These are phyloP conservation scores for Narcine bancroftii DNA, from an alignment of 2,113 vertebrate species.

Conservation along the genomic window DNA sequence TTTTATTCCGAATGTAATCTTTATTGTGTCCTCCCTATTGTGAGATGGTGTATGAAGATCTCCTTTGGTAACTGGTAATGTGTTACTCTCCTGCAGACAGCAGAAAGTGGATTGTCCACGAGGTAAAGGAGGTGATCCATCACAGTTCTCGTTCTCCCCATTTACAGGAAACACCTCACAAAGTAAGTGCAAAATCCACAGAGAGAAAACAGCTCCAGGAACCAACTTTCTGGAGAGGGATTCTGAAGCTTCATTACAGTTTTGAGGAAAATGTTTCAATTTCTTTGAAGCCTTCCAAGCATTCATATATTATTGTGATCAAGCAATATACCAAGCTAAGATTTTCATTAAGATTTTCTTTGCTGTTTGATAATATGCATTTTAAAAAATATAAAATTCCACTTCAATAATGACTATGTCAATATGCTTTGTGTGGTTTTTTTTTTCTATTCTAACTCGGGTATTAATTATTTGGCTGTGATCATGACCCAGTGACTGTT, in stretches of 20 bases:
- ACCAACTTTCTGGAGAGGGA: not conserved
- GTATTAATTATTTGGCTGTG: not conserved
- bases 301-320: not conserved
- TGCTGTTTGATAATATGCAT: not conserved
- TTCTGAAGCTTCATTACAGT: not conserved
- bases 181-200: not conserved
- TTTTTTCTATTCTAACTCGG: not conserved
- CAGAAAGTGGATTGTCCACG: not conserved
- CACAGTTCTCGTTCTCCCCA: not conserved
- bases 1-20: not conserved
- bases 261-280: not conserved
- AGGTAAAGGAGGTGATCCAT: not conserved
- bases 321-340: not conserved
- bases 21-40: not conserved
- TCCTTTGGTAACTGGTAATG: not conserved
- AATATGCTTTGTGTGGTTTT: too few relatives aligned
- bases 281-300: not conserved
- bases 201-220: not conserved
- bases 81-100: not conserved
- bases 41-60: not conserved
- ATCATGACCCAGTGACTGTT: not conserved
- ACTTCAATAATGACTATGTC: not conserved
- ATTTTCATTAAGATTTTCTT: not conserved
- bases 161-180: not conserved
- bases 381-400: not conserved